Evolutionary conservation across 2,888 invertebrate species (phyloP).

Genomic region (Agrotis ipsilon): DNA sequence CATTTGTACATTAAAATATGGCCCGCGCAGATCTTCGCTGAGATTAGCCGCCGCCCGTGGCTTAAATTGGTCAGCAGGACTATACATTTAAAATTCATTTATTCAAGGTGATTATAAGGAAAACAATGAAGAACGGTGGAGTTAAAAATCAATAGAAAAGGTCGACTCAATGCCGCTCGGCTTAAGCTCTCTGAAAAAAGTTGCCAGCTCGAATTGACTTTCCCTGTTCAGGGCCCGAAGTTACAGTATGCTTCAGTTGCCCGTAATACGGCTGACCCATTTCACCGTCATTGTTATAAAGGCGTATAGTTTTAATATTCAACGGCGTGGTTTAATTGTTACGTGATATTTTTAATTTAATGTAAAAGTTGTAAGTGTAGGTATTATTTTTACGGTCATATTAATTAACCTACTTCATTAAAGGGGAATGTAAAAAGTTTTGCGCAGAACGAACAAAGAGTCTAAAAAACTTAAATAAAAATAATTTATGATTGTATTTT

Average conservation of each 20-base stretch:
- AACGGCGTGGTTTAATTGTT: constrained; percentile 43
- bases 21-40: no score
- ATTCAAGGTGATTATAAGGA: constrained; percentile 62
- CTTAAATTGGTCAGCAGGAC: no score
- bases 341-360: constrained; percentile 25
- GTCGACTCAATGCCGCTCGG: constrained; percentile 71
- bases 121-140: constrained; percentile 66
- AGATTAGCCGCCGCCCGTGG: no score
- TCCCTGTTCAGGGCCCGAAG: constrained; percentile 81
- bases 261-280: constrained; percentile 73
- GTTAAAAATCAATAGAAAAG: constrained; percentile 75
- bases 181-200: constrained; percentile 78
- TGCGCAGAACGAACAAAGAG: not conserved
- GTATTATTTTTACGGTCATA: constrained; percentile 3
- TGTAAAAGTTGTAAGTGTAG: not conserved
- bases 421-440: not conserved
- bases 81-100: no score
- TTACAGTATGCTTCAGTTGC: constrained; percentile 76
- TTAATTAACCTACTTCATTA: not conserved
- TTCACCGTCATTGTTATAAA: constrained; percentile 64
- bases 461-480: not conserved
- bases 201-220: constrained; percentile 85
- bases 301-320: constrained; percentile 54
- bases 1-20: no score
- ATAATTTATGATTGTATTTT: not conserved